phyloP scores from a whole-genome alignment of 2,888 invertebrate species.

The Itoplectis maculator region DNA sequence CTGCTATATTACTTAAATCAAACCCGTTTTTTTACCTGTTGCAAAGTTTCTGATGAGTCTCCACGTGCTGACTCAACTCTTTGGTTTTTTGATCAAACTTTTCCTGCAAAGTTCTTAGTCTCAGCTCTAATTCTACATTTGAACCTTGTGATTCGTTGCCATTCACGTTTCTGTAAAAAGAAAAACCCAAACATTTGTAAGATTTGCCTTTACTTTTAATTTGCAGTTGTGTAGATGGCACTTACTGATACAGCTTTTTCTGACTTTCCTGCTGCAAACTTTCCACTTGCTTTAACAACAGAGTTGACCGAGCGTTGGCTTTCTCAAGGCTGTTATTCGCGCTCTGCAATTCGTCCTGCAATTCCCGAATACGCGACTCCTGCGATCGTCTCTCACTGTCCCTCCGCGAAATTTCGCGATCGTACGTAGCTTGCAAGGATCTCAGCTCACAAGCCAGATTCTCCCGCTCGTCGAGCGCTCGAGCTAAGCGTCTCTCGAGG shows the following conservation, averaged over 20 bases:
- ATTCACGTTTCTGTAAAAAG: conserved; percentile 58
- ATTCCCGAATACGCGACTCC: conserved; percentile 82
- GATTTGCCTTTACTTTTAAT: too few relatives aligned
- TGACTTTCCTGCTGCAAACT: conserved; percentile 78
- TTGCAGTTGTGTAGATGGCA: not conserved
- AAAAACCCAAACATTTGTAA: too few relatives aligned
- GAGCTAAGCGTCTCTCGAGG: conserved; percentile 78
- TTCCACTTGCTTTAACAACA: conserved; percentile 77
- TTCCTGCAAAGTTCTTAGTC: conserved; percentile 74
- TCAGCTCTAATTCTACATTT: conserved; percentile 63
- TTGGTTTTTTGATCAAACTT: conserved; percentile 84
- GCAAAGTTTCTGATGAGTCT: conserved; percentile 87
- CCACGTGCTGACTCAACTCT: conserved; percentile 87
- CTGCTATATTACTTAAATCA: not conserved
- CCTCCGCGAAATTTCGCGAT: conserved; percentile 86
- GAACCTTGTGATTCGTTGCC: conserved; percentile 45
- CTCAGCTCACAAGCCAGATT: conserved; percentile 87
- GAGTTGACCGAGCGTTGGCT: conserved; percentile 75
- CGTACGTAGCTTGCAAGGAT: conserved; percentile 86
- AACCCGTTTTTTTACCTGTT: conserved; percentile 84
- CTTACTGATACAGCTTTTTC: conserved; percentile 68
- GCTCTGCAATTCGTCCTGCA: conserved; percentile 83
- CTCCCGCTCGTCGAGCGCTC: conserved; percentile 84
- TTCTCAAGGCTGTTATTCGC: conserved; percentile 78
- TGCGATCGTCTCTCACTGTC: conserved; percentile 87